Percentiles rank a stretch among this genome's conserved stretches.
phyloP scores from a whole-genome alignment of 2,113 vertebrate species.

The Percina caprodes region DNA sequence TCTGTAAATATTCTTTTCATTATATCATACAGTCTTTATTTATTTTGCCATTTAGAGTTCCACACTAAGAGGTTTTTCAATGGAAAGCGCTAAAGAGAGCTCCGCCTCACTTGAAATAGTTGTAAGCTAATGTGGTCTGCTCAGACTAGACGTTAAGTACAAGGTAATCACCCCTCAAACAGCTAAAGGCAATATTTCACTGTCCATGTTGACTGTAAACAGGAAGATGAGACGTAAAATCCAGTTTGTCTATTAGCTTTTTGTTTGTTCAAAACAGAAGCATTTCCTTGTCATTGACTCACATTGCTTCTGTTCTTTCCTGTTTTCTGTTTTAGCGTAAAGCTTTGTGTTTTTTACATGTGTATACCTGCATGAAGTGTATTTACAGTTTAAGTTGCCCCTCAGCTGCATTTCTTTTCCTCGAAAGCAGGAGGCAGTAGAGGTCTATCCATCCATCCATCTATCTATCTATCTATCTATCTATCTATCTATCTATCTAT shows the following conservation, averaged over 20 bases:
- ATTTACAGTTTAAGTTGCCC: slow-evolving; percentile 15
- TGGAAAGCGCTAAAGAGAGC: background rate
- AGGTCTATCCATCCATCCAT: no score
- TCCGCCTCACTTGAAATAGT: background rate
- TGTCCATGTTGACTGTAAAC: slow-evolving; percentile 51
- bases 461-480: no score
- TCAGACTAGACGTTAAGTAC: slow-evolving; percentile 14
- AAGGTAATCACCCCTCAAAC: slow-evolving; percentile 2
- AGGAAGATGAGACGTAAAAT: slow-evolving; percentile 44
- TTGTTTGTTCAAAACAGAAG: slow-evolving; percentile 42
- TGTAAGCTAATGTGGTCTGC: slow-evolving; percentile 1
- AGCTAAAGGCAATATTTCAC: slow-evolving; percentile 44
- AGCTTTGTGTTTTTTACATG: background rate
- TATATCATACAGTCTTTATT: background rate
- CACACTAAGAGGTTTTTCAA: background rate
- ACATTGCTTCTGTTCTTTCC: slow-evolving; percentile 5
- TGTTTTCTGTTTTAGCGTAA: background rate
- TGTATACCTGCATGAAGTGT: background rate
- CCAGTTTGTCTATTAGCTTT: slow-evolving; percentile 17
- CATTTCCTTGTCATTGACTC: slow-evolving; percentile 29
- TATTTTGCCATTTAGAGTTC: background rate
- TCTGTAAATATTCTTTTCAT: background rate
- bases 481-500: no score
- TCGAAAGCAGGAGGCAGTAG: slow-evolving; percentile 60
- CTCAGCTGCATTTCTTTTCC: slow-evolving; percentile 30